Percentiles rank a stretch among this genome's conserved stretches.
These are phyloP conservation scores for Hirudinaria manillensis DNA, from an alignment of 2,888 invertebrate species.

Conservation along the genomic window DNA sequence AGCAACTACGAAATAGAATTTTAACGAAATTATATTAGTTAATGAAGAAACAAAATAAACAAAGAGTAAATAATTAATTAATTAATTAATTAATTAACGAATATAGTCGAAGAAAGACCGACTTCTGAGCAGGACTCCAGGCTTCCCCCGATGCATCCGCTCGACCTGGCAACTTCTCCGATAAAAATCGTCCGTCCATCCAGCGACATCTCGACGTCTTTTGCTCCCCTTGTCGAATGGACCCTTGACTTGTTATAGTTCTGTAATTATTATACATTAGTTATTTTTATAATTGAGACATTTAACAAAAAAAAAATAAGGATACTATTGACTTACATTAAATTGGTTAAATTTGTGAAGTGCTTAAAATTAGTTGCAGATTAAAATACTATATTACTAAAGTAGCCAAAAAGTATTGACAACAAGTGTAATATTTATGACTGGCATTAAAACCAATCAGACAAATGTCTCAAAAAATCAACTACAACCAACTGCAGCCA, in stretches of 20 bases:
- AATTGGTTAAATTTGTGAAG: neutral
- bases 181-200: constrained; percentile 68
- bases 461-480: neutral
- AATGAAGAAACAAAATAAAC: too few species aligned
- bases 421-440: too few species aligned
- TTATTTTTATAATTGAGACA: neutral
- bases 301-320: neutral
- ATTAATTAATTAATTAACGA: too few species aligned
- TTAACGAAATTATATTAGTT: too few species aligned
- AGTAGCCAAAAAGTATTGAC: too few species aligned
- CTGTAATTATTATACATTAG: constrained; percentile 54
- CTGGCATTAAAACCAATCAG: too few species aligned
- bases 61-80: too few species aligned
- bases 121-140: constrained; percentile 62
- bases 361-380: neutral
- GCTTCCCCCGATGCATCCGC: constrained; percentile 67
- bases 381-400: too few species aligned
- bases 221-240: constrained; percentile 72
- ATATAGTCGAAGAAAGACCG: constrained; percentile 41
- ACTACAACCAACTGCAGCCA: too few species aligned
- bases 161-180: constrained; percentile 74
- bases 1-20: too few species aligned
- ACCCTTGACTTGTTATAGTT: constrained; percentile 83
- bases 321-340: neutral
- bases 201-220: constrained; percentile 62